A percentile compares a stretch with the other conserved stretches of the same genome.
These are phyloP conservation scores for Seira musarum DNA, from an alignment of 2,888 invertebrate species.

Conservation along the genomic window DNA sequence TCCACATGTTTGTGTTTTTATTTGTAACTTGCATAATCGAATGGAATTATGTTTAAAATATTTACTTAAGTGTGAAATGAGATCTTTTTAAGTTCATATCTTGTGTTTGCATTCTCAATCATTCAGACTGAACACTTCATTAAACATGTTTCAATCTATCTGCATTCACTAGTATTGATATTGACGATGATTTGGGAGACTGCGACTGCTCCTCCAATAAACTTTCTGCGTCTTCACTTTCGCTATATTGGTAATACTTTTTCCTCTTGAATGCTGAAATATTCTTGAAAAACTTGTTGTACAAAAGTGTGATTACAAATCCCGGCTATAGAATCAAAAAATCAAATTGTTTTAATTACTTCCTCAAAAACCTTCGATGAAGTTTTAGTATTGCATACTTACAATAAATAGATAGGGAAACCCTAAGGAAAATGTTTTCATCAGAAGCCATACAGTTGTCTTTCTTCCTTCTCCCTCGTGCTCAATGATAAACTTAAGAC, in stretches of 20 bases:
- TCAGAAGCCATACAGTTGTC: conserved; percentile 63
- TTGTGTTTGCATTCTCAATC: no score
- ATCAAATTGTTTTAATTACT: not conserved
- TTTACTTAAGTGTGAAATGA: no score
- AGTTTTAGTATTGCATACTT: conserved; percentile 28
- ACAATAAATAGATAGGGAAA: conserved; percentile 64
- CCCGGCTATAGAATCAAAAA: conserved; percentile 55
- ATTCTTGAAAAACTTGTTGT: conserved; percentile 64
- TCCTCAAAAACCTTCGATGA: conserved; percentile 2
- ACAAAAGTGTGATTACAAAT: conserved; percentile 60
- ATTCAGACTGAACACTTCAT: no score
- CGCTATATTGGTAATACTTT: conserved; percentile 57
- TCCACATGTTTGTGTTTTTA: no score
- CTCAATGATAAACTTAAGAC: conserved; percentile 63
- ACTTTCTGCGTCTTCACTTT: conserved; percentile 42
- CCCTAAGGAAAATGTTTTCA: conserved; percentile 64
- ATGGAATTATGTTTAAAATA: no score
- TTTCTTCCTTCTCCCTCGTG: conserved; percentile 64
- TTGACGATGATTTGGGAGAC: conserved; percentile 31
- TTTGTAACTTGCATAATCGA: no score
- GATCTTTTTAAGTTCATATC: no score
- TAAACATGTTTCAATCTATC: conserved; percentile 47
- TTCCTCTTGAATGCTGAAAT: conserved; percentile 54
- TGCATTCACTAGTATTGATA: conserved; percentile 8
- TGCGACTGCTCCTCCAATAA: no score